Base-by-base conservation (phyloP, 2,113 vertebrate genomes). In the Astur gentilis region DNA sequence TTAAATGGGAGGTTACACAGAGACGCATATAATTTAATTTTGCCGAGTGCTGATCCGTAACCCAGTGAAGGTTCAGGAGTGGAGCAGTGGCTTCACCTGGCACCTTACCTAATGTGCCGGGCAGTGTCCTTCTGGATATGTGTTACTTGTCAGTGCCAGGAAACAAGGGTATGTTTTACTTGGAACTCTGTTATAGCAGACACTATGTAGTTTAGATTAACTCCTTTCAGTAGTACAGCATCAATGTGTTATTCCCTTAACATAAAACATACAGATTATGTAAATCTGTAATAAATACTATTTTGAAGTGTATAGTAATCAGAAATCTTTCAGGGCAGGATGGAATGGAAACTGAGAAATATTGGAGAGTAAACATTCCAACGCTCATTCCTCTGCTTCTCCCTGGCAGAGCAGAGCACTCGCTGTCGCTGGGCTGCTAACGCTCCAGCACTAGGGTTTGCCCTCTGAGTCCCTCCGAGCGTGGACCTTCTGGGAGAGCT, bases 271-370 rank as follows among this genome's bases (percentile, higher is more conserved):
- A 89, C 95, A 96, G 95, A 97, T 97, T 96, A 95, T 95, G 93
- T 97, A 97, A 97, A 97, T 96, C 91, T 97, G 95, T 96, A 97
- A 96, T 97, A 97, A 97, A 97, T 97, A 96, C 93, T 96, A 97
- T 97, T 96, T 97, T 97, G 96, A 97, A 95, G 96, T 96, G 97
- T 96, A 95, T 96, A 96, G 97, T 96, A 96, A 97, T 97, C 94
- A 97, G 96, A 98, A 97, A 98, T 95, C 91, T 97, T 97, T 95
- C 95, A 96, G 89, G 91, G 96, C 97, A 97, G 94, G 95, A 95
- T 93, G 94, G 96, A 93, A 89, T 95, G 92, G 97, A 96, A 97
- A 95, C 93, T 90, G 89, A 96, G 95, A 97, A 97, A 87, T 93
- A 90, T 93, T 95, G 95, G 94, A 95, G 87, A 93, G 96, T 96